Evolutionary conservation across 2,797 vertebrate genomes (phyloP).

Genomic region (Eleutherodactylus coqui): DNA sequence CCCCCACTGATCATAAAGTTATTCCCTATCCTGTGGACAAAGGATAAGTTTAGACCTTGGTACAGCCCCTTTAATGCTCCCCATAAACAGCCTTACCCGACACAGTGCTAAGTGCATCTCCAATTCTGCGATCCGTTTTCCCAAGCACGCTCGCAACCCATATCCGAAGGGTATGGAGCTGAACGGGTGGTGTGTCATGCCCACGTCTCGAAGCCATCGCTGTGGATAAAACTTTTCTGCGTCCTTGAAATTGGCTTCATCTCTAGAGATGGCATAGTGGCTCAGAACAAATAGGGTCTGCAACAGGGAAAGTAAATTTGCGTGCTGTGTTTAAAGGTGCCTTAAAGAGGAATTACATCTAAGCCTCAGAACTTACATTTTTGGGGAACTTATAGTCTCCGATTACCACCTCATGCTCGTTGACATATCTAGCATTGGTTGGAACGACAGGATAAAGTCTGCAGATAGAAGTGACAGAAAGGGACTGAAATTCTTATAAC

Average conservation of each 20-base stretch:
- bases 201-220: neutral
- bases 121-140: slow-evolving; percentile 82
- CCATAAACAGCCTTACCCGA: neutral
- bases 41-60: too few relatives aligned
- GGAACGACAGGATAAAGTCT: slow-evolving; percentile 21
- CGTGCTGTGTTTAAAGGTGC: neutral
- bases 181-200: neutral
- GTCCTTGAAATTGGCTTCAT: slow-evolving; percentile 16
- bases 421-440: neutral
- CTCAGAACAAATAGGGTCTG: neutral
- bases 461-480: neutral
- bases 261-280: slow-evolving; percentile 6
- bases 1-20: too few relatives aligned
- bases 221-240: neutral
- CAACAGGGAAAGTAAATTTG: neutral
- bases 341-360: neutral
- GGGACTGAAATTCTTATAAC: too few relatives aligned
- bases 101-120: slow-evolving; percentile 5
- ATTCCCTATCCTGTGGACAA: too few relatives aligned
- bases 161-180: slow-evolving; percentile 5
- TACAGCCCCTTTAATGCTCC: too few relatives aligned
- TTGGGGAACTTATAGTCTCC: slow-evolving; percentile 3
- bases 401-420: neutral
- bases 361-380: neutral
- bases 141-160: slow-evolving; percentile 86